These are phyloP conservation scores for Acrocephalus arundinaceus DNA, from an alignment of 2,113 vertebrate genomes.

Conservation along the genomic window DNA sequence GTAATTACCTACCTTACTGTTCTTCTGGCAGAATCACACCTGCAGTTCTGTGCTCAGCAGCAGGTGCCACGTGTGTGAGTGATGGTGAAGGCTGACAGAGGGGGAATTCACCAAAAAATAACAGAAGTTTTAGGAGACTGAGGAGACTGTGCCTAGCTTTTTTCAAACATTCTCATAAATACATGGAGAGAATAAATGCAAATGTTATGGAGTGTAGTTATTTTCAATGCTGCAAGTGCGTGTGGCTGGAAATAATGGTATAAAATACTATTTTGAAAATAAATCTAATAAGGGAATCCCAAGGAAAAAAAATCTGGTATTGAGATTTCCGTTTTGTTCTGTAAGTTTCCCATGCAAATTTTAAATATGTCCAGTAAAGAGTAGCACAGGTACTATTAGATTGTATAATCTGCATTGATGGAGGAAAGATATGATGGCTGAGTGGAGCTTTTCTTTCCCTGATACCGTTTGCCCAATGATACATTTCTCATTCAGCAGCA, in stretches of 20 bases:
- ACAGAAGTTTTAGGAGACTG: neutral
- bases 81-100: neutral
- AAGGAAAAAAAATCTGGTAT: neutral
- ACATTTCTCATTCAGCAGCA: neutral
- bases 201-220: neutral
- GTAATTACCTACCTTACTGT: neutral
- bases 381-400: neutral
- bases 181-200: neutral
- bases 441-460: neutral
- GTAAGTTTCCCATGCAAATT: neutral
- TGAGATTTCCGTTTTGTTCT: neutral
- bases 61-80: neutral
- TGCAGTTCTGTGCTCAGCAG: neutral
- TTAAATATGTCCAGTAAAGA: neutral
- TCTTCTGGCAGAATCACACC: slow-evolving; percentile 5
- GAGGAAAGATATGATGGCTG: neutral
- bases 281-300: neutral
- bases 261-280: neutral
- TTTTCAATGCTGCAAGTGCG: neutral
- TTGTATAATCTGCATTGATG: neutral
- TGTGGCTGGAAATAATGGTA: neutral
- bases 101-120: neutral
- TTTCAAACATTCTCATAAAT: neutral
- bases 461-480: neutral
- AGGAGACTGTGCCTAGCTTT: neutral